A percentile compares a stretch with the other conserved stretches of the same genome.
phyloP scores from a whole-genome alignment of 1,140 invertebrate genomes.

The Chymomyza costata region DNA sequence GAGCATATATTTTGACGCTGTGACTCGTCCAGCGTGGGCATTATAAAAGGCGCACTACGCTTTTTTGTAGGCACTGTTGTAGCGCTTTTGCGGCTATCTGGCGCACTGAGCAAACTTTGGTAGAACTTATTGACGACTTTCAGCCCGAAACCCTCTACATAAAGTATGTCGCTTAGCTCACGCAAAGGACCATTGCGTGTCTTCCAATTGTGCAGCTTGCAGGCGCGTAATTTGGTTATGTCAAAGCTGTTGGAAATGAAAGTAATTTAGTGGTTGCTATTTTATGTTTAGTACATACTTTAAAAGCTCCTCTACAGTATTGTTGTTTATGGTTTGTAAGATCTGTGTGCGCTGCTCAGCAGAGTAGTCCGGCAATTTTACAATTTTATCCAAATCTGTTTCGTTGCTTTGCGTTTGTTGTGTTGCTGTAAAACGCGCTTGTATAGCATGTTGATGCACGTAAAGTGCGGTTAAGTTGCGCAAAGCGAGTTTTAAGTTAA shows the following conservation, averaged over 20 bases:
- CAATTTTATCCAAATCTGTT: not conserved
- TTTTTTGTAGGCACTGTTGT: not conserved
- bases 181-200: constrained; percentile 44
- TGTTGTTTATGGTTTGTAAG: constrained; percentile 38
- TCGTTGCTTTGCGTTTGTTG: too few relatives aligned
- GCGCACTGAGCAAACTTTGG: constrained; percentile 41
- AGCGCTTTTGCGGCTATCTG: not conserved
- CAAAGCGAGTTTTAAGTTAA: too few relatives aligned
- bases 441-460: too few relatives aligned
- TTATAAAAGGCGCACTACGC: constrained; percentile 49
- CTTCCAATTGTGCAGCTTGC: constrained; percentile 53
- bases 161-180: constrained; percentile 45
- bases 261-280: not conserved
- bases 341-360: constrained; percentile 36
- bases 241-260: constrained; percentile 38
- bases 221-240: constrained; percentile 53
- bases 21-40: constrained; percentile 41
- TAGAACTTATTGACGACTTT: constrained; percentile 59
- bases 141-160: constrained; percentile 62
- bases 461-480: too few relatives aligned
- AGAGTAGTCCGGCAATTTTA: constrained; percentile 34
- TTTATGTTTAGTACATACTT: constrained; percentile 17
- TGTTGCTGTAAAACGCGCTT: too few relatives aligned
- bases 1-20: constrained; percentile 33
- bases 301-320: constrained; percentile 26